Base-by-base conservation (phyloP, 2,113 vertebrate genomes). In the Sylvicapra grimmia region DNA sequence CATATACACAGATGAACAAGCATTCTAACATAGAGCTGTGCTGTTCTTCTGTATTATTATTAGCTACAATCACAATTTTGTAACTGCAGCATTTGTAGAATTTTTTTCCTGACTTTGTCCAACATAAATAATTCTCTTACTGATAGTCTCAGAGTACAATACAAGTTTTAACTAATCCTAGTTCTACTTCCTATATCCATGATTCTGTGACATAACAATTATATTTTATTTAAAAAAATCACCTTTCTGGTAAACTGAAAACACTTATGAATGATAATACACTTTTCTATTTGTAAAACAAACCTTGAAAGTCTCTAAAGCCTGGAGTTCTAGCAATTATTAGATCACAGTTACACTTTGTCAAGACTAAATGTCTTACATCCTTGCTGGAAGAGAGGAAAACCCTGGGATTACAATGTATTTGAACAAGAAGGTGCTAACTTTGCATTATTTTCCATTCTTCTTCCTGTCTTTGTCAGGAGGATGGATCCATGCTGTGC, bases 391-490 rank as follows among this genome's bases (percentile, higher is more conserved):
- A 98, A 98, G 90, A 98, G 98, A 98, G 47, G 96, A 98, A 98
- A 97, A 98, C 93, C 96, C 93, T 92, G 97, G 98, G 97, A 98
- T 98, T 98, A 98, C 94, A 98, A 98, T 97, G 98, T 97, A 93
- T 98, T 98, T 98, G 98, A 98, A 98, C 96, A 98, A 98, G 98
- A 97, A 98, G 98, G 89, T 97, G 89, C 98, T 98, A 98, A 99
- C 98, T 99, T 99, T 98, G 98, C 98, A 98, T 99, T 99, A 98
- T 99, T 98, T 99, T 98, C 98, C 94, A 98, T 98, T 99, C 98
- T 99, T 98, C 98, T 98, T 98, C 93, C 96, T 98, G 92, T 96
- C 97, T 98, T 98, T 89, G n/a, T 98, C 96, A 97, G 0, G 44
- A 98, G 97, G 98, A 98, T 51, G 98, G 98, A 98, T 94, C 97